Conservation (phyloP, 2,113 vertebrate species). For the Chlorodrepanis virens region DNA sequence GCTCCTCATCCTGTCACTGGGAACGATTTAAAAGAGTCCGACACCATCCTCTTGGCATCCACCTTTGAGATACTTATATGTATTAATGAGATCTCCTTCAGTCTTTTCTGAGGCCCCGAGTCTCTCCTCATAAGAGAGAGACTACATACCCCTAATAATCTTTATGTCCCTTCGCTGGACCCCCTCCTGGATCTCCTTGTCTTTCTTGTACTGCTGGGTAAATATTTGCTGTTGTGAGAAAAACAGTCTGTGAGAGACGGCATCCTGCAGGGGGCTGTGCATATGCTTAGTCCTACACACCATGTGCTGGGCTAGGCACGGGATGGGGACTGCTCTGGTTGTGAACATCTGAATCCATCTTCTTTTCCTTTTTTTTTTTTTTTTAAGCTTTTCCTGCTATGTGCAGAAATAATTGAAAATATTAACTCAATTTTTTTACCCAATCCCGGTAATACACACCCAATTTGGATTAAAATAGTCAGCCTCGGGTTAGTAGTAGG, state of each 20-base stretch:
- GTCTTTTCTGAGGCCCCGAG: not conserved
- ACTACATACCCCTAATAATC: not conserved
- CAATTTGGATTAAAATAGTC: not conserved
- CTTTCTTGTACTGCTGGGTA: not conserved
- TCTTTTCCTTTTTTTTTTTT: rapidly evolving
- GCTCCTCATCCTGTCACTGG: not conserved
- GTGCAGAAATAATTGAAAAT: not conserved
- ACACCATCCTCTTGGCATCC: not conserved
- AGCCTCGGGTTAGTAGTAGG: not conserved
- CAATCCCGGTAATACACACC: rapidly evolving
- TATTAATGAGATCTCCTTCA: not conserved
- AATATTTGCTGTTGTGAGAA: not conserved
- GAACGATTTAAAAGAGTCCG: not conserved
- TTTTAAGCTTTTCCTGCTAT: not conserved
- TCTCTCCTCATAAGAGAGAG: not conserved
- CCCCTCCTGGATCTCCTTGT: not conserved
- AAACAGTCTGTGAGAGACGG: not conserved
- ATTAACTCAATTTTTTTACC: not conserved
- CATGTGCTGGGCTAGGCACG: not conserved
- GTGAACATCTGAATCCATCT: not conserved
- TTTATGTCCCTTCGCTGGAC: not conserved
- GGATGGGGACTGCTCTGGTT: not conserved
- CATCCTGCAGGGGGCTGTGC: not conserved
- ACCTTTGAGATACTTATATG: rapidly evolving
- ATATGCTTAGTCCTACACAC: not conserved